Conservation (phyloP, 2,113 vertebrate genomes). For the Mormyrus iriodes region DNA sequence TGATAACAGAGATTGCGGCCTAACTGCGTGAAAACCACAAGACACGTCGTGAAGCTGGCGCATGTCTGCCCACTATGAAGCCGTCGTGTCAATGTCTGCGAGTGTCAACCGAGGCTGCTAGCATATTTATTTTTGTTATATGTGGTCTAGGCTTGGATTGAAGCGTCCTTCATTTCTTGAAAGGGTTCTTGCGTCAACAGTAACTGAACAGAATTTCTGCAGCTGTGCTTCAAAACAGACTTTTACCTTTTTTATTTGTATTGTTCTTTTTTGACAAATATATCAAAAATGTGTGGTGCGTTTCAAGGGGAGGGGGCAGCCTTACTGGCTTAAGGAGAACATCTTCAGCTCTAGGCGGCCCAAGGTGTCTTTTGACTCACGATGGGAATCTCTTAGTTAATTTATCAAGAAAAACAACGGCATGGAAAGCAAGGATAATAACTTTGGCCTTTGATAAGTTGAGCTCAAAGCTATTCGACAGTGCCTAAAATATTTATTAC, state of each 20-base stretch:
- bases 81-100: slow-evolving; percentile 8
- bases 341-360: neutral
- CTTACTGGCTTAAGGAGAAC: neutral
- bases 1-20: neutral
- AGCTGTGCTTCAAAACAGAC: neutral
- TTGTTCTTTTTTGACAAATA: neutral
- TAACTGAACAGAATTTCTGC: neutral
- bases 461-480: neutral
- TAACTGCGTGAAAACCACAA: neutral
- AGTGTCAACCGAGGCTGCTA: neutral
- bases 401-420: neutral
- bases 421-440: neutral
- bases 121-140: neutral
- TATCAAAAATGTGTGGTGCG: neutral
- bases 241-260: neutral
- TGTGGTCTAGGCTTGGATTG: neutral
- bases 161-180: neutral
- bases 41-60: neutral
- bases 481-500: neutral
- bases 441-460: neutral
- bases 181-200: neutral
- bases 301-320: neutral
- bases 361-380: neutral
- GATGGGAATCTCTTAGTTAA: neutral
- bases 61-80: slow-evolving; percentile 9